These are phyloP conservation scores for Ibycter americanus DNA, from an alignment of 2,797 vertebrate species.

Conservation along the genomic window DNA sequence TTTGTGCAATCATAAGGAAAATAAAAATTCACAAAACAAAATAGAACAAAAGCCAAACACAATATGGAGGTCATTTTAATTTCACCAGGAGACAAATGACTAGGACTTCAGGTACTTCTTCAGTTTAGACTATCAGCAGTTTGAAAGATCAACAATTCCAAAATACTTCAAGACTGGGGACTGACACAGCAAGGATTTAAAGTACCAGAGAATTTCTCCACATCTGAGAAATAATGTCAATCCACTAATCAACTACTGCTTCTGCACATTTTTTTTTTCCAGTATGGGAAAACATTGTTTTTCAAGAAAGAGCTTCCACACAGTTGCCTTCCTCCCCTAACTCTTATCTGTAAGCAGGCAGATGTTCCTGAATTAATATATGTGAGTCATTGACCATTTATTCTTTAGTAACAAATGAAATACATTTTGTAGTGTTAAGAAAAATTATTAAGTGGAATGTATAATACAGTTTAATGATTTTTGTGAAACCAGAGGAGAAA, in stretches of 20 bases:
- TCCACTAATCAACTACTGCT: constrained; percentile 10
- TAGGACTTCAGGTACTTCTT: not conserved
- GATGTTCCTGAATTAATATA: constrained; percentile 68
- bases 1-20: not conserved
- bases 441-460: constrained; percentile 32
- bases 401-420: constrained; percentile 49
- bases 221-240: constrained; percentile 48
- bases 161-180: not conserved
- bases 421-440: constrained; percentile 23
- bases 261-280: not conserved
- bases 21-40: not conserved
- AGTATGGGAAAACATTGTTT: not conserved
- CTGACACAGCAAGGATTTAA: not conserved
- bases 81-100: not conserved
- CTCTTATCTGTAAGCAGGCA: constrained; percentile 73
- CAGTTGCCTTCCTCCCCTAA: not conserved
- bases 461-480: constrained; percentile 11
- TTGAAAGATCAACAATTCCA: constrained; percentile 1
- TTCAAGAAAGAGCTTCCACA: not conserved
- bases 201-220: constrained; percentile 12
- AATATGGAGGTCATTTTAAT: not conserved
- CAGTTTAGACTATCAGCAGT: constrained; percentile 5
- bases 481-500: not conserved
- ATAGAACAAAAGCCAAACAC: not conserved
- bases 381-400: constrained; percentile 39